phyloP scores from a whole-genome alignment of 2,797 vertebrate genomes.

The Lutjanus campechanus region DNA sequence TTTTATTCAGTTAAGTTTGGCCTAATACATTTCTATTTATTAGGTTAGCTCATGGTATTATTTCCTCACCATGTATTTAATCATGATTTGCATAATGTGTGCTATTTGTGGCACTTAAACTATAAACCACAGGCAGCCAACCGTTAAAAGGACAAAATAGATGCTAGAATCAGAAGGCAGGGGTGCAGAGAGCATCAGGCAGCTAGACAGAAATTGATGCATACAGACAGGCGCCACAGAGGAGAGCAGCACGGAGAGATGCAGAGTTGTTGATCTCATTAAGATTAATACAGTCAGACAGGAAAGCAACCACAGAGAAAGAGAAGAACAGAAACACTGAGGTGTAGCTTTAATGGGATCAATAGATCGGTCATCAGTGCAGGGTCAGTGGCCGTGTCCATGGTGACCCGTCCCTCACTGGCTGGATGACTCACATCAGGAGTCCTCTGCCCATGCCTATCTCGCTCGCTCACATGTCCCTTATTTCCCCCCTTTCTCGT shows the following conservation, averaged over 20 bases:
- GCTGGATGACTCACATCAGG: constrained; percentile 73
- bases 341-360: constrained; percentile 81
- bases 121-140: constrained; percentile 44
- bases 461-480: constrained; percentile 35
- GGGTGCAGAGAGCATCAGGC: constrained; percentile 11
- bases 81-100: constrained; percentile 54
- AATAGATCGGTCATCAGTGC: constrained; percentile 78
- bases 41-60: constrained; percentile 34
- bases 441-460: constrained; percentile 55
- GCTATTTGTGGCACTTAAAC: constrained; percentile 49
- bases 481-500: constrained; percentile 27
- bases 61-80: constrained; percentile 42
- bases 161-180: constrained; percentile 30
- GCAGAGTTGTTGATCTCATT: constrained; percentile 75
- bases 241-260: constrained; percentile 45
- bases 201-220: constrained; percentile 31
- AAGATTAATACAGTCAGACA: constrained; percentile 72
- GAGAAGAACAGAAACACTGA: constrained; percentile 54
- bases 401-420: constrained; percentile 75
- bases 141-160: constrained; percentile 49
- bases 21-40: constrained; percentile 34
- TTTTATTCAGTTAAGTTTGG: constrained; percentile 14
- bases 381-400: constrained; percentile 79
- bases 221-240: constrained; percentile 30
- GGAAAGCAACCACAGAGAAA: constrained; percentile 59